These are phyloP conservation scores for Balearica regulorum DNA, from an alignment of 2,797 vertebrate species.

Conservation along the genomic window DNA sequence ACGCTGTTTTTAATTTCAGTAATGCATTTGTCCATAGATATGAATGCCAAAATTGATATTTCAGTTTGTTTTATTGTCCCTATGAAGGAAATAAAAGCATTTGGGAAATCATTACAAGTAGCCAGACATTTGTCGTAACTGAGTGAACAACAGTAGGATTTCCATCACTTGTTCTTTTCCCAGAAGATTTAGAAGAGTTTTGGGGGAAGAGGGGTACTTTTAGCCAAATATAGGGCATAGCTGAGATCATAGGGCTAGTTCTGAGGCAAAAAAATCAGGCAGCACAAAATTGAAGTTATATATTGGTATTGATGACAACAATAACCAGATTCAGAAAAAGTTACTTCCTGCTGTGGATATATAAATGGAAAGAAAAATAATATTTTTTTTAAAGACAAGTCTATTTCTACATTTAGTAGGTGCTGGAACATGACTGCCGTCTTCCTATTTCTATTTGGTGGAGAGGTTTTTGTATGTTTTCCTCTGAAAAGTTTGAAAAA, in stretches of 20 bases:
- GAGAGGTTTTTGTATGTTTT: not conserved
- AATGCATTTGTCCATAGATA: not conserved
- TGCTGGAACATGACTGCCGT: not conserved
- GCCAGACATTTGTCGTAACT: not conserved
- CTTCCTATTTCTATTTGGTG: not conserved
- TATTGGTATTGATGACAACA: not conserved
- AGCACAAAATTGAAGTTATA: not conserved
- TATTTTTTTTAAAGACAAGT: not conserved
- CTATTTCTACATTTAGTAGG: not conserved
- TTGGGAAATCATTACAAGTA: not conserved
- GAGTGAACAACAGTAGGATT: not conserved
- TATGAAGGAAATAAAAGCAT: not conserved
- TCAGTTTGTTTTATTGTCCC: not conserved
- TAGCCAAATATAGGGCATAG: not conserved
- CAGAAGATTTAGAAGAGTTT: not conserved
- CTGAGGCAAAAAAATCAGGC: not conserved
- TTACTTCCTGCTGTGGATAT: not conserved
- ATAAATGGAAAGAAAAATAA: not conserved
- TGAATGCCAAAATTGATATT: not conserved
- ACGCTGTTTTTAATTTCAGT: conserved; percentile 10
- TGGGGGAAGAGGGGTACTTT: not conserved
- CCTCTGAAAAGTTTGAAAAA: not conserved
- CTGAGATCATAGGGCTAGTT: not conserved
- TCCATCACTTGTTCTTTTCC: not conserved
- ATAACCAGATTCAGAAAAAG: not conserved